Conservation (phyloP, 2,888 invertebrate genomes). For the Tillus elongatus region DNA sequence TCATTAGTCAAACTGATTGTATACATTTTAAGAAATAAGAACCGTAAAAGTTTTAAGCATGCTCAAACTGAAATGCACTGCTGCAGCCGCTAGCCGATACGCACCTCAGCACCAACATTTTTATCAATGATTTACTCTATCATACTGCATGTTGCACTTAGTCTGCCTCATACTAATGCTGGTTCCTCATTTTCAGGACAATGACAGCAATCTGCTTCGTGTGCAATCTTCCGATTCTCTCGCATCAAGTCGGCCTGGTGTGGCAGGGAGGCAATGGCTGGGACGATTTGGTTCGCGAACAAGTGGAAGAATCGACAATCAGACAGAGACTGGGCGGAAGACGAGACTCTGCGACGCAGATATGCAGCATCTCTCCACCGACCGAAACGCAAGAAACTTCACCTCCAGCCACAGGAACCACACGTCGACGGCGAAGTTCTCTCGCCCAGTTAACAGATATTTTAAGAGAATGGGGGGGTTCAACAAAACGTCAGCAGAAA, state of each 20-base stretch:
- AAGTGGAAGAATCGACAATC: slow-evolving; percentile 77
- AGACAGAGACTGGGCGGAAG: slow-evolving; percentile 76
- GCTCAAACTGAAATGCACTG: slow-evolving; percentile 19
- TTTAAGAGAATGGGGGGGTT: slow-evolving; percentile 75
- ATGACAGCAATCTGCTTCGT: slow-evolving; percentile 94
- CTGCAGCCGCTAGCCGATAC: slow-evolving; percentile 19
- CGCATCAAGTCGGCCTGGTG: slow-evolving; percentile 86
- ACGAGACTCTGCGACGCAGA: slow-evolving; percentile 85
- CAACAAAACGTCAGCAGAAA: slow-evolving; percentile 50
- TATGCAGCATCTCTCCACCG: slow-evolving; percentile 74
- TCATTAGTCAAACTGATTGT: no score
- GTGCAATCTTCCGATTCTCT: slow-evolving; percentile 90
- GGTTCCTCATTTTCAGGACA: slow-evolving; percentile 55
- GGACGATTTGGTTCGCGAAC: slow-evolving; percentile 85
- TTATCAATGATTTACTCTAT: slow-evolving; percentile 2
- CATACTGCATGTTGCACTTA: no score
- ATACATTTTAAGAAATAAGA: not conserved
- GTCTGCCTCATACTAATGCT: no score
- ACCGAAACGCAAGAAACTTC: slow-evolving; percentile 62
- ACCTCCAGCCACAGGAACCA: slow-evolving; percentile 52
- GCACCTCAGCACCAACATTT: slow-evolving; percentile 9
- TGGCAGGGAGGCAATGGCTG: slow-evolving; percentile 93
- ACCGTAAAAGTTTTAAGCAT: slow-evolving; percentile 10
- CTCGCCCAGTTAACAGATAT: slow-evolving; percentile 84
- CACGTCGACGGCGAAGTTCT: slow-evolving; percentile 70